Conservation (phyloP, 1,140 invertebrate species). For the Drosophila burlai region DNA sequence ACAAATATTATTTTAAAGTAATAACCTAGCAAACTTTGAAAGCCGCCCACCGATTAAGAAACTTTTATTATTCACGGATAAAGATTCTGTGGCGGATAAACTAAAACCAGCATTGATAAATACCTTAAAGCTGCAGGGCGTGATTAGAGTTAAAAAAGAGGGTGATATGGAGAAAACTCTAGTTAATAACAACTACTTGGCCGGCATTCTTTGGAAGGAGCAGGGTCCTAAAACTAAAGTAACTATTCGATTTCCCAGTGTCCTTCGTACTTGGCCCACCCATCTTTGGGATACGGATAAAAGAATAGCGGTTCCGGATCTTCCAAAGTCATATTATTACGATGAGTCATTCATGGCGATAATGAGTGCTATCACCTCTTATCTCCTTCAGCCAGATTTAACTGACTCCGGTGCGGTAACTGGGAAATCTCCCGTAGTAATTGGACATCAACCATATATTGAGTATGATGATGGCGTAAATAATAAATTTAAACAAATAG, state of each 20-base stretch:
- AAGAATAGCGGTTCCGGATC: neutral
- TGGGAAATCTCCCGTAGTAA: neutral
- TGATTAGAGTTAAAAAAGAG: conserved; percentile 1
- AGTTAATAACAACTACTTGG: conserved; percentile 11
- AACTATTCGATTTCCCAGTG: conserved; percentile 23
- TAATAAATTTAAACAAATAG: no score
- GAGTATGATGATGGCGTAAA: neutral
- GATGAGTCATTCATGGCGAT: conserved; percentile 18
- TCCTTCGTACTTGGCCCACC: conserved; percentile 5
- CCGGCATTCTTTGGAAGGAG: conserved; percentile 18
- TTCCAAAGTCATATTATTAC: neutral
- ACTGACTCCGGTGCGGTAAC: neutral
- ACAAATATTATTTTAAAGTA: conserved; percentile 4
- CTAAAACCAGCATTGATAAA: conserved; percentile 2
- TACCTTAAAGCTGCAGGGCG: conserved; percentile 9
- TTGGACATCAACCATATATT: neutral
- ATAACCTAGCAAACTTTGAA: neutral
- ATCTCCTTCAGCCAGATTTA: neutral
- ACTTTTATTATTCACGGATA: conserved; percentile 5
- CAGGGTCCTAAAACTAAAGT: neutral
- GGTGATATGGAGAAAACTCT: conserved; percentile 1
- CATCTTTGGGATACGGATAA: conserved; percentile 21
- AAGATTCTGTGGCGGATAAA: neutral
- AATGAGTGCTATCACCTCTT: conserved; percentile 20
- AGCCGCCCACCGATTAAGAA: neutral